phyloP scores from a whole-genome alignment of 2,797 vertebrate genomes.

The Sorex maritimensis region DNA sequence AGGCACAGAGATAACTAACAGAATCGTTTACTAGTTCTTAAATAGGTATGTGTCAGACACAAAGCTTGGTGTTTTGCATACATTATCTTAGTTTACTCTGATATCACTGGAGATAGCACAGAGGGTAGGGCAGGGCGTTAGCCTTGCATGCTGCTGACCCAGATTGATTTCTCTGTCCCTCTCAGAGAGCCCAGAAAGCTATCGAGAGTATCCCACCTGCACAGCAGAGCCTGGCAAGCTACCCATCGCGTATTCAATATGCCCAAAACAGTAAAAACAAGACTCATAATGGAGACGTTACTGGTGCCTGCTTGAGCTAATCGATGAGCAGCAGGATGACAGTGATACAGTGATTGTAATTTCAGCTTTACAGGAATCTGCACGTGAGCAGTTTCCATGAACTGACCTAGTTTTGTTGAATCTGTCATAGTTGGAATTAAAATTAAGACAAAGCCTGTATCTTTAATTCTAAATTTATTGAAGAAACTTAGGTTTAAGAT shows the following conservation, averaged over 20 bases:
- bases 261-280: too few species aligned
- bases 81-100: conserved; percentile 1
- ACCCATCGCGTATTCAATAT: too few species aligned
- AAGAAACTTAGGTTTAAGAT: conserved; percentile 29
- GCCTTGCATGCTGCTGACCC: too few species aligned
- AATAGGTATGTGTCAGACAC: background rate
- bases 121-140: too few species aligned
- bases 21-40: background rate
- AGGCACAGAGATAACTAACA: conserved; percentile 21
- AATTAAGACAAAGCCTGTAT: background rate
- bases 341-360: background rate
- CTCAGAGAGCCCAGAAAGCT: too few species aligned
- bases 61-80: conserved; percentile 23
- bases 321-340: too few species aligned
- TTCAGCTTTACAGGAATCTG: background rate
- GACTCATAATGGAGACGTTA: too few species aligned
- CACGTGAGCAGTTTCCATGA: background rate
- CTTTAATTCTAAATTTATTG: conserved; percentile 35
- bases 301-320: too few species aligned
- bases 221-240: too few species aligned
- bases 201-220: too few species aligned
- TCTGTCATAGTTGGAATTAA: conserved; percentile 35
- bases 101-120: background rate
- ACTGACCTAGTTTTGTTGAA: background rate
- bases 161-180: too few species aligned